Evolutionary conservation across 1,140 invertebrate genomes (phyloP).

Genomic region (Macrostomum lignano): DNA sequence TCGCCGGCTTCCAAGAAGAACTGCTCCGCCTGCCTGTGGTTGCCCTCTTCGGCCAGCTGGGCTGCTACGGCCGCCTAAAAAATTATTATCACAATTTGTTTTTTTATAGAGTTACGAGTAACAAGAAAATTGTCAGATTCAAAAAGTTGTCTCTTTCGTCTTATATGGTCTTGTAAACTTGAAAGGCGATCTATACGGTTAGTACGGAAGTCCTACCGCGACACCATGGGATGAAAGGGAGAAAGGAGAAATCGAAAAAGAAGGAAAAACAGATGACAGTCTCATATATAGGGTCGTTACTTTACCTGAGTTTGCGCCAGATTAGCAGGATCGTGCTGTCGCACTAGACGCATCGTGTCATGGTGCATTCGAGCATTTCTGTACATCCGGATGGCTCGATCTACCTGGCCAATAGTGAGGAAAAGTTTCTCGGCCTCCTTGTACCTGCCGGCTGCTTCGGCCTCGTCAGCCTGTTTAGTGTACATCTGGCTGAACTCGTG

Average conservation of each 20-base stretch:
- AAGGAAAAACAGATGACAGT: too few species aligned
- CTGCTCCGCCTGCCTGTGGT: constrained; percentile 57
- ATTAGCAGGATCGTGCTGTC: constrained; percentile 49
- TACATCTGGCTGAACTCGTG: constrained; percentile 2
- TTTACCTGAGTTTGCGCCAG: constrained; percentile 50
- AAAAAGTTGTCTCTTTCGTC: too few species aligned
- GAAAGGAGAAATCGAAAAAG: too few species aligned
- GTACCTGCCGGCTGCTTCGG: background rate
- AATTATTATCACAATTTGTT: too few species aligned
- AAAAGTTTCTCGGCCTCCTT: constrained; percentile 33
- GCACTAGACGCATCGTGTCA: constrained; percentile 51
- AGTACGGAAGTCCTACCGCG: too few species aligned
- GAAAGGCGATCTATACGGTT: too few species aligned
- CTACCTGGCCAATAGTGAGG: constrained; percentile 53
- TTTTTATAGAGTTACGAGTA: too few species aligned
- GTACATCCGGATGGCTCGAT: constrained; percentile 82
- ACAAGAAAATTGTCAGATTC: too few species aligned
- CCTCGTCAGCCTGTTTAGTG: background rate
- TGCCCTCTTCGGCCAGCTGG: constrained; percentile 51
- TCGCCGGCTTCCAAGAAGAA: constrained; percentile 54
- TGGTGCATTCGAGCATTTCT: constrained; percentile 48
- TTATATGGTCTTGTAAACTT: too few species aligned
- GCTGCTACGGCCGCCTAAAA: too few species aligned
- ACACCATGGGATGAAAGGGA: too few species aligned
- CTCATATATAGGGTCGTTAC: too few species aligned